phyloP scores from a whole-genome alignment of 1,140 invertebrate genomes.

The Neodiprion pinetum region DNA sequence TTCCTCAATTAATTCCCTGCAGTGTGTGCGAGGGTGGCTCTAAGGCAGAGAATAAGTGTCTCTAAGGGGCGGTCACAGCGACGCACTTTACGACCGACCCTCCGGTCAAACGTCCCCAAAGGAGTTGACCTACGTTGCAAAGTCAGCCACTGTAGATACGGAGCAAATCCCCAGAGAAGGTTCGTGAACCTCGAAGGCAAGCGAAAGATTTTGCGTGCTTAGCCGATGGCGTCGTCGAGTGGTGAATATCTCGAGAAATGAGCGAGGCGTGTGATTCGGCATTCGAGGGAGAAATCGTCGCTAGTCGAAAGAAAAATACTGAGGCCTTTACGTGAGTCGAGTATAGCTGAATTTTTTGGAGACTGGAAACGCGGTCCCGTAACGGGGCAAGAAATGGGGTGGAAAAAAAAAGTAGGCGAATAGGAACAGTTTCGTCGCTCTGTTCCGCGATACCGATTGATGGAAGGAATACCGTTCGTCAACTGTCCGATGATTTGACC shows the following conservation, averaged over 20 bases:
- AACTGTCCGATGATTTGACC: conserved; percentile 12
- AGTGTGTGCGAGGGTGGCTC: no score
- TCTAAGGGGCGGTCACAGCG: background rate
- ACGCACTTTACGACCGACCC: background rate
- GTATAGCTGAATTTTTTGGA: no score
- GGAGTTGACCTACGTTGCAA: background rate
- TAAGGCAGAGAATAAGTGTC: background rate
- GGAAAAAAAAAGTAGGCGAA: no score
- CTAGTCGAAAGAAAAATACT: no score
- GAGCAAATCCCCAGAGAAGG: background rate
- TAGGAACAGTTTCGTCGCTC: no score
- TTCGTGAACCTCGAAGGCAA: no score
- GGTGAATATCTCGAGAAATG: background rate
- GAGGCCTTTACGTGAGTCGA: no score
- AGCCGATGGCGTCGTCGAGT: background rate
- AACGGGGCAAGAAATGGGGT: no score
- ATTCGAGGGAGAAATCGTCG: background rate
- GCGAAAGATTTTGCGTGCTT: no score
- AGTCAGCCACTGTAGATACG: background rate
- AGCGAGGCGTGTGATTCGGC: background rate
- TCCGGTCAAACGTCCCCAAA: background rate
- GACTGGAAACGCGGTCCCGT: no score
- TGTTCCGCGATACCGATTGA: no score
- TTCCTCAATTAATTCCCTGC: no score
- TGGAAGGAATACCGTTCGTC: conserved; percentile 11